Base-by-base conservation (phyloP, 2,888 invertebrate genomes). In the Ypsolopha sequella region DNA sequence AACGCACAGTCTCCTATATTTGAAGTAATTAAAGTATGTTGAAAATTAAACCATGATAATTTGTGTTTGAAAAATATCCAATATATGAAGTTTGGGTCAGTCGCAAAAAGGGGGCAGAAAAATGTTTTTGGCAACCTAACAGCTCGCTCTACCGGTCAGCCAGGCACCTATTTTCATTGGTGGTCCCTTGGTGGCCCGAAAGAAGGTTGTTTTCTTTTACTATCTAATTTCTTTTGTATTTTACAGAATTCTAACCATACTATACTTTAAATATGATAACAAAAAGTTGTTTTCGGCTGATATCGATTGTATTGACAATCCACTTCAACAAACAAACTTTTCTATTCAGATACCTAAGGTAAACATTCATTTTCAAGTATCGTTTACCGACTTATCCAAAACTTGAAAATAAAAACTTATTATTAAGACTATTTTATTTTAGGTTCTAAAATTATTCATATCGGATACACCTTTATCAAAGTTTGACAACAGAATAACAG, bases 401-500 rank as follows among this genome's bases (percentile, higher is more conserved):
- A 39, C n/a, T 3, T 39, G n/a, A 1, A 39, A 44, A 48, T 53
- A 8, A 36, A 46, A 8, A 13, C 9, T 13, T 14, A n/a, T 6
- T 34, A 44, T 52, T 36, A n/a, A n/a, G n/a, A n/a, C n/a, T n/a
- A 10, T 34, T 44, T 36, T 8, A 41, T 14, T 41, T 11, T 60
- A 86, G 86, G 75, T 86, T 7, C 53, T 85, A 52, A 69, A 82
- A 60, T 55, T 79, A 56, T 84, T 85, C 60, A 55, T 78, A 63
- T 61, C 64, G 53, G 61, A 73, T 48, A 56, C 62, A 36, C 54
- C 64, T 39, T 57, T 70, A 47, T 73, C 76, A 46, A 85, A 81
- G 57, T 86, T 71, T 69, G 86, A 86, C 56, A 80, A 64, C 55
- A 71, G 95, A 64, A 92, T 96, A 56, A 95, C 95, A 33, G 95